Evolutionary conservation across 2,888 invertebrate genomes (phyloP).

Genomic region (Pecten maximus): DNA sequence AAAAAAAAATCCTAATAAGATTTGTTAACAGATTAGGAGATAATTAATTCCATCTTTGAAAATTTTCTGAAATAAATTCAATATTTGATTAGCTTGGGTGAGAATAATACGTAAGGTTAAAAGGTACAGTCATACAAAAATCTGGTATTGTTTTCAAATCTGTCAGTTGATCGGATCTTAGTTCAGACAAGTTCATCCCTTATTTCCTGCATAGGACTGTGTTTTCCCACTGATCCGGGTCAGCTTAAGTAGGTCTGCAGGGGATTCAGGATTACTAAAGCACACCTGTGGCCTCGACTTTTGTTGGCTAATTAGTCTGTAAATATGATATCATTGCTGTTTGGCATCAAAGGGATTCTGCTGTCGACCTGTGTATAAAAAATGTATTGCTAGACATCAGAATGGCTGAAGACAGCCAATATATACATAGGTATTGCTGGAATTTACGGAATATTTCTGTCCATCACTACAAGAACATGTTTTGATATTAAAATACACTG

Average conservation of each 20-base stretch:
- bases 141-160: slow-evolving; percentile 4
- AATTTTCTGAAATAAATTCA: neutral
- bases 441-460: neutral
- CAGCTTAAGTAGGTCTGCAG: neutral
- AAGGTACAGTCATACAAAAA: neutral
- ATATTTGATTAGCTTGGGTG: neutral
- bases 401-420: neutral
- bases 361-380: slow-evolving; percentile 29
- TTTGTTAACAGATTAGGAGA: neutral
- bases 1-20: neutral
- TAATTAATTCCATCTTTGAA: neutral
- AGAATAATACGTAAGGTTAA: neutral
- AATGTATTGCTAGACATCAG: neutral
- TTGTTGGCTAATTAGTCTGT: slow-evolving; percentile 11
- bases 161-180: neutral
- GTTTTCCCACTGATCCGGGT: neutral
- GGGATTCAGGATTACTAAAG: neutral
- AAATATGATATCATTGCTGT: slow-evolving; percentile 27
- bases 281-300: slow-evolving; percentile 34
- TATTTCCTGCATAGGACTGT: neutral
- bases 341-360: slow-evolving; percentile 1
- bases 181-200: neutral
- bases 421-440: slow-evolving; percentile 1
- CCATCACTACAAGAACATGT: neutral
- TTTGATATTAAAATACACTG: slow-evolving; percentile 25